Evolutionary conservation across 92 coral and sea anemone species (phyloP), one percentile per base, ranked within the genome.

Genomic region (Phymanthus crucifer): DNA sequence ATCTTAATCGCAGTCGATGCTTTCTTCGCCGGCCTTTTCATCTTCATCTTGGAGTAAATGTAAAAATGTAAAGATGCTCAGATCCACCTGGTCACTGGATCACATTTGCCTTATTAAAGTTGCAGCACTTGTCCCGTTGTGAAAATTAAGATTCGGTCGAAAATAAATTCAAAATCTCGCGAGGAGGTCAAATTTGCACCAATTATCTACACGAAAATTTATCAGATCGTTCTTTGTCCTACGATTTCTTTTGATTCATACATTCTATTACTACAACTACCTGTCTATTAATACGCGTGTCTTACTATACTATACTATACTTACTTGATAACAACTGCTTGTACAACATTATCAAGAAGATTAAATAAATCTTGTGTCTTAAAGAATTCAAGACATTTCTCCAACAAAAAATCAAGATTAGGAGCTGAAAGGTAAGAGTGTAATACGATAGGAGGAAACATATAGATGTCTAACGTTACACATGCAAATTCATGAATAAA

Each of bases 111-210:
- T 61, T 61, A 61, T 61, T 61, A 29, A 61, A 24, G 34, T 61
- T 29, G 68, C 26, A 61, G 26, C 34, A 17, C 33, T 29, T 61
- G 32, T 24, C 34, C 32, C 29, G 68, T 61, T 9, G 68, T 61
- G 68, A 33, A 61, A 61, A 61, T 61, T 61, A 61, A 61, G 27
- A 54, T 21, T 24, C 26, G 64, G 68, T 61, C 33, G n/a, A 61
- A 61, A 61, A 29, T 61, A 29, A 11, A 61, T 29, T 61, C 33
- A 61, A 24, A 61, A 6, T 61, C 68, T 61, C 68, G 29, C 10
- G 68, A 61, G 68, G 68, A 29, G 68, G 68, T 27, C 17, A 61
- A 61, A 61, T 61, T 34, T 61, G 33, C 68, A 12, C 68, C 68
- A 61, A 27, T 61, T 61, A 61, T 24, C 33, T 61, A 29, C 34